Conservation (phyloP, 2,113 vertebrate species). For the Labrus mixtus region DNA sequence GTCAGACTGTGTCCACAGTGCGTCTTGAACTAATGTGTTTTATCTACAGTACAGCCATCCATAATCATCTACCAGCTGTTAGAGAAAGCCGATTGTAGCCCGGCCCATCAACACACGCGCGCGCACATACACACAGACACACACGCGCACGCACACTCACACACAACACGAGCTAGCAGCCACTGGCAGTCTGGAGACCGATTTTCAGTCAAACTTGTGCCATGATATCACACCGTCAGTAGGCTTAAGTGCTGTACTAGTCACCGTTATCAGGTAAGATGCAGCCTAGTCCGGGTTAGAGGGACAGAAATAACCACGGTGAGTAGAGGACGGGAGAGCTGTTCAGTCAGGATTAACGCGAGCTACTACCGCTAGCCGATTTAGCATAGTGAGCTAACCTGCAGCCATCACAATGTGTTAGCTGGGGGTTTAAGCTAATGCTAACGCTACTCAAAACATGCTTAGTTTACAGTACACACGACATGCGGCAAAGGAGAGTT, state of each 20-base stretch:
- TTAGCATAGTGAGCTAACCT: conserved; percentile 58
- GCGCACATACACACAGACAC: conserved; percentile 33
- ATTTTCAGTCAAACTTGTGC: conserved; percentile 18
- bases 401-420: background rate
- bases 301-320: conserved; percentile 50
- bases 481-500: background rate
- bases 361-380: conserved; percentile 52
- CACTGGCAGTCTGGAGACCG: conserved; percentile 17
- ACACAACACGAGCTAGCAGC: conserved; percentile 58
- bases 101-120: conserved; percentile 54
- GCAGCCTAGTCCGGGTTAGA: conserved; percentile 37
- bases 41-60: conserved; percentile 30
- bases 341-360: conserved; percentile 55
- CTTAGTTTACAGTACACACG: conserved; percentile 3
- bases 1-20: background rate
- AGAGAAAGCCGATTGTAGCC: conserved; percentile 50
- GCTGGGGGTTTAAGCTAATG: conserved; percentile 52
- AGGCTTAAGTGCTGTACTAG: conserved; percentile 14
- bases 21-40: conserved; percentile 16
- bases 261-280: conserved; percentile 65
- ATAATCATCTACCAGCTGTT: conserved; percentile 51
- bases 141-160: conserved; percentile 28
- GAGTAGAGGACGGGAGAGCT: conserved; percentile 31
- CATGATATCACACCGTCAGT: conserved; percentile 29
- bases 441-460: conserved; percentile 52